Conservation (phyloP, 2,797 vertebrate species). For the Limosa lapponica region DNA sequence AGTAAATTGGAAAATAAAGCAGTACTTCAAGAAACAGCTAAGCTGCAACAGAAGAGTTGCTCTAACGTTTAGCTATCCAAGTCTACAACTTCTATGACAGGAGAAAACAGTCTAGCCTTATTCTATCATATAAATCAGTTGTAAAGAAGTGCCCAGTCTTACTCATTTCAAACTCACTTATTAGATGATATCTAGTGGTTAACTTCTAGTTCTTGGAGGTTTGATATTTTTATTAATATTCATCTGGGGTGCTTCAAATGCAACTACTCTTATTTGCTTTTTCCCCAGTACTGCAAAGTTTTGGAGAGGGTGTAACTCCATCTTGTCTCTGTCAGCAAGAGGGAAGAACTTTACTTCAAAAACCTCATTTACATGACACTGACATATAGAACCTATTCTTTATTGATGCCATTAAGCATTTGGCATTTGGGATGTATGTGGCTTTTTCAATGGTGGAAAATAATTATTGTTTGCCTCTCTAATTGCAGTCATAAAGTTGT, state of each 20-base stretch:
- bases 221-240: neutral
- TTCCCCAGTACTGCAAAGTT: neutral
- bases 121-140: neutral
- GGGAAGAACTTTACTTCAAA: neutral
- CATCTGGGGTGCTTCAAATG: neutral
- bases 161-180: neutral
- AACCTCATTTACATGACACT: neutral
- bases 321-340: neutral
- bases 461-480: neutral
- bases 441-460: neutral
- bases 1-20: conserved; percentile 2
- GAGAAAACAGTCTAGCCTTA: neutral
- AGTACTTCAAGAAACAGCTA: neutral
- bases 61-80: neutral
- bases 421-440: neutral
- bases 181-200: neutral
- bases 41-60: neutral
- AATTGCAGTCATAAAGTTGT: neutral
- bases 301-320: neutral
- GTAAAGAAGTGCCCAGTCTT: neutral
- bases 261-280: neutral
- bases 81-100: neutral
- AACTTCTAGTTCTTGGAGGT: neutral
- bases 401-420: neutral
- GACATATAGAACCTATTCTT: neutral